These are phyloP conservation scores for Dryas iulia DNA, from an alignment of 1,140 invertebrate species.

Conservation along the genomic window DNA sequence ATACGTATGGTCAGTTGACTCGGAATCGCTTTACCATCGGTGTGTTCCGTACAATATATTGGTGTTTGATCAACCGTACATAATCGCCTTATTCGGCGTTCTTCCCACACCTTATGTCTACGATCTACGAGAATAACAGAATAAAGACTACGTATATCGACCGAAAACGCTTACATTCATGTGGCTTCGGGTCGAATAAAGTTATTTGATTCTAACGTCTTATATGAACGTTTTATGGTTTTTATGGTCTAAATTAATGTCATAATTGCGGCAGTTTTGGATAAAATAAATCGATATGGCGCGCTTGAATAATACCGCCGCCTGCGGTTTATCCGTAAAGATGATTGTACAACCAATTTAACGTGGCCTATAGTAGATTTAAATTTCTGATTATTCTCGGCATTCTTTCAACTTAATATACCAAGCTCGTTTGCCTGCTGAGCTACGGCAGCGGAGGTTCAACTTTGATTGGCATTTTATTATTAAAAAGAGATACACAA, in stretches of 20 bases:
- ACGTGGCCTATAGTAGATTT: constrained; percentile 42
- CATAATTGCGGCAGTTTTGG: constrained; percentile 76
- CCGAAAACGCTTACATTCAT: constrained; percentile 59
- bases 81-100: constrained; percentile 60
- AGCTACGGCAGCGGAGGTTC: constrained; percentile 35
- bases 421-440: constrained; percentile 19
- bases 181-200: constrained; percentile 65
- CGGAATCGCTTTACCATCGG: constrained; percentile 34
- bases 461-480: constrained; percentile 29
- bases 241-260: constrained; percentile 77
- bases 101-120: constrained; percentile 72
- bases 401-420: background rate
- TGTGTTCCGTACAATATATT: constrained; percentile 62
- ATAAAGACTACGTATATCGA: constrained; percentile 47
- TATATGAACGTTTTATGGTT: constrained; percentile 71
- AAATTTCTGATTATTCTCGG: background rate
- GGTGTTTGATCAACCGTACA: constrained; percentile 57
- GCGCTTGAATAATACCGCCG: constrained; percentile 70
- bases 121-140: constrained; percentile 51
- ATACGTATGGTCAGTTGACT: constrained; percentile 38
- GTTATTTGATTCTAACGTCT: constrained; percentile 72
- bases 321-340: constrained; percentile 63
- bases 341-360: constrained; percentile 47
- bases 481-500: constrained; percentile 55
- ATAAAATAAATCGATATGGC: constrained; percentile 78